Percentiles rank a stretch among this genome's conserved stretches.
phyloP scores from a whole-genome alignment of 1,140 invertebrate species.

The Leptopilina clavipes region DNA sequence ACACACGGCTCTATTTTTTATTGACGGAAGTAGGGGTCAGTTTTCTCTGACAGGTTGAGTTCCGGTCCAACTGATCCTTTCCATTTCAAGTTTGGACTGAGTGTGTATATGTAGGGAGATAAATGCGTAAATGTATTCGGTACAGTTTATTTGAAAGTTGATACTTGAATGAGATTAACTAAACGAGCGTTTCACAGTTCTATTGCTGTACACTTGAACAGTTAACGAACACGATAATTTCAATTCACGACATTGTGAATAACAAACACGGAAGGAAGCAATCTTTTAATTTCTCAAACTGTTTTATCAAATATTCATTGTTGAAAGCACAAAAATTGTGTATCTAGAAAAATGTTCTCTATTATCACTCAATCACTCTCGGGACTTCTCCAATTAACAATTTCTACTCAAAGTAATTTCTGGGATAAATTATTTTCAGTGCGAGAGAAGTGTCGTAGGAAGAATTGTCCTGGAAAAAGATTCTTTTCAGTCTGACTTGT shows the following conservation, averaged over 20 bases:
- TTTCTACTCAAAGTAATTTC: too few species aligned
- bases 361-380: too few species aligned
- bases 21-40: constrained; percentile 22
- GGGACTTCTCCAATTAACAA: too few species aligned
- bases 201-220: too few species aligned
- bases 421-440: too few species aligned
- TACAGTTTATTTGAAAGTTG: constrained; percentile 7
- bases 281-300: not conserved
- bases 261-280: constrained; percentile 18
- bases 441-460: too few species aligned
- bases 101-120: not conserved
- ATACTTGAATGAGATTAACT: constrained; percentile 28
- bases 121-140: not conserved
- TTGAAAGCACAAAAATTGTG: not conserved
- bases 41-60: constrained; percentile 11
- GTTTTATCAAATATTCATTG: not conserved
- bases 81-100: not conserved
- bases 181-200: not conserved
- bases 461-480: too few species aligned
- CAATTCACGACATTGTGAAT: not conserved
- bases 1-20: not conserved
- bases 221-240: too few species aligned
- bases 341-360: too few species aligned
- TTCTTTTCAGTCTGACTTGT: too few species aligned
- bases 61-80: constrained; percentile 15